These are phyloP conservation scores for Rhegmatorhina hoffmannsi DNA, from an alignment of 2,113 vertebrate genomes.

Conservation along the genomic window DNA sequence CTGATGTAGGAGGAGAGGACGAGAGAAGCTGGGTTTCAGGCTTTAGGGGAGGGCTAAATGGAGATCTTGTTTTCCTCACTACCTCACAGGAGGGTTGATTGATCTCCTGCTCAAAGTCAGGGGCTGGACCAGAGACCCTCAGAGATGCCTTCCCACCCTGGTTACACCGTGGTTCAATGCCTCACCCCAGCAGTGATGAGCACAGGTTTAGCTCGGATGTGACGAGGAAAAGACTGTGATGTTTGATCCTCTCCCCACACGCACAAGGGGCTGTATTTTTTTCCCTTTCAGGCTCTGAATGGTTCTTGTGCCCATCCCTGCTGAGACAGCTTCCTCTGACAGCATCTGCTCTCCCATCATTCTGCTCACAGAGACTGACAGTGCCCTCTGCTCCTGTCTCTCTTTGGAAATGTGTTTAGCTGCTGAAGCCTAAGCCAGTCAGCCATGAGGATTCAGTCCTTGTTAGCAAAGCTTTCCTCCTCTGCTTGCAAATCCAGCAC, in stretches of 20 bases:
- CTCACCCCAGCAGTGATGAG: rapidly evolving
- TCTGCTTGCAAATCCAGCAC: background rate
- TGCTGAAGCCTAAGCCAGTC: conserved; percentile 3
- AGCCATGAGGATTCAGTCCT: background rate
- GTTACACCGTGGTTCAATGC: background rate
- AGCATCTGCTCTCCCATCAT: background rate
- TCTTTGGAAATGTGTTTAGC: background rate
- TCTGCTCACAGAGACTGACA: background rate
- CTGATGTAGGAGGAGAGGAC: background rate
- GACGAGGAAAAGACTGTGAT: background rate
- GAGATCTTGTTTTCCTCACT: background rate
- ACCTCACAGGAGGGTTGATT: background rate
- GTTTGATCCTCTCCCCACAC: background rate
- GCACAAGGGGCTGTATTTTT: rapidly evolving
- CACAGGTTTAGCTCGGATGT: background rate
- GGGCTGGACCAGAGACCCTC: background rate
- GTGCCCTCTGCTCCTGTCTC: background rate
- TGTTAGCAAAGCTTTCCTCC: background rate
- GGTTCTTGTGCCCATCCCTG: background rate
- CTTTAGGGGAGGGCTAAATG: background rate
- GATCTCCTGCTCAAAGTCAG: rapidly evolving
- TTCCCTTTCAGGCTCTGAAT: background rate
- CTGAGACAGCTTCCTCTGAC: conserved; percentile 11
- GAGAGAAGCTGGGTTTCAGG: background rate
- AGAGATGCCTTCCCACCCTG: background rate